Evolutionary conservation across 2,888 invertebrate species (phyloP), one percentile per base, ranked within the genome.

Genomic region (Brassicogethes aeneus): DNA sequence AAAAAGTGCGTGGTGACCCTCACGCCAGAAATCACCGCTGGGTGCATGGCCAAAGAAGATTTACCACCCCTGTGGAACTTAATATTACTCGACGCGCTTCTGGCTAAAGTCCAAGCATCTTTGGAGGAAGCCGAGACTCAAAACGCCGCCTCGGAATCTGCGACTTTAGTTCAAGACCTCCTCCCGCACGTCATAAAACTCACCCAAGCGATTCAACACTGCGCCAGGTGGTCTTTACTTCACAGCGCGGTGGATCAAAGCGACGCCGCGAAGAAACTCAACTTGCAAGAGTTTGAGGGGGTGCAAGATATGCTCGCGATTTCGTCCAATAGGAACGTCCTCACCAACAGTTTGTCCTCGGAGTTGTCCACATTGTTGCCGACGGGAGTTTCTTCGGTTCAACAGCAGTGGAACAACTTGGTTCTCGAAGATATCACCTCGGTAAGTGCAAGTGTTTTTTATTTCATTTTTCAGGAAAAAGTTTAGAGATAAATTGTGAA

Each of bases 21-120:
- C 2, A 74, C 71, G 43, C 76, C 75, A 0, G 72, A 74, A 40
- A 59, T 71, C 7, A 64, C 64, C 40, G 65, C 67, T 52, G 65
- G 63, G 54, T 45, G 60, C 2, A 66, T 69, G 40, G 46, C 60
- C 1, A 68, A 67, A 50, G 68, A 69, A 45, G 72, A 73, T 8
- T 56, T 78, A 17, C 88, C 88, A 0, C 80, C 82, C 2, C 70
- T 89, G 0, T 74, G 82, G 62, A 83, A 85, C 47, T 74, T 88
- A 29, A 79, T 83, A 53, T 74, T 87, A 10, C 73, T 89, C 53
- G 87, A 88, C 60, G 76, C 83, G 1, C 79, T 88, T 1, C 68
- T 89, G 23, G 84, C 85, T 10, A 81, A 87, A 59, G 73, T 88
- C 31, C 82, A 85, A 56, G 76, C 80, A 32, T 72, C 72, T 14